phyloP scores from a whole-genome alignment of 2,888 invertebrate genomes.

The Brenthis ino region DNA sequence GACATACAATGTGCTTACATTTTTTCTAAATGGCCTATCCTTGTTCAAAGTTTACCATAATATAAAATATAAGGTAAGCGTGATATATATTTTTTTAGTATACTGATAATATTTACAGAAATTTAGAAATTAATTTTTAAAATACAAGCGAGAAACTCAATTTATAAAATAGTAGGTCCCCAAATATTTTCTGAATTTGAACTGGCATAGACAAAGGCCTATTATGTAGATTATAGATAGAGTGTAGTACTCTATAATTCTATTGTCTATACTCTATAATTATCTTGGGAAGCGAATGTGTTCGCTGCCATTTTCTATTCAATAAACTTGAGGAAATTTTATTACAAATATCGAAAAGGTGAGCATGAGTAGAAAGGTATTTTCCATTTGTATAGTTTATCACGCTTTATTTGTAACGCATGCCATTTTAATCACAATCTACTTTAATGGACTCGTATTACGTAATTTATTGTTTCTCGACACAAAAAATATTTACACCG shows the following conservation, averaged over 20 bases:
- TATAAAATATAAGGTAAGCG: too few species aligned
- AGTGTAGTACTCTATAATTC: not conserved
- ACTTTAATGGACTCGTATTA: constrained; percentile 64
- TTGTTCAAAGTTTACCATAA: too few species aligned
- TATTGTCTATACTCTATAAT: constrained; percentile 28
- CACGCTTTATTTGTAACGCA: constrained; percentile 56
- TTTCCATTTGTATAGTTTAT: constrained; percentile 47
- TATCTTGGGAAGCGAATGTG: constrained; percentile 60
- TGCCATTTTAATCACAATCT: constrained; percentile 52
- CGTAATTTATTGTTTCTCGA: constrained; percentile 78
- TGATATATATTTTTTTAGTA: too few species aligned
- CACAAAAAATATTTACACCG: constrained; percentile 65
- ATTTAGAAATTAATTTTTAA: too few species aligned
- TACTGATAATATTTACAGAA: too few species aligned
- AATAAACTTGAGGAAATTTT: constrained; percentile 55
- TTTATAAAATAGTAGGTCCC: too few species aligned
- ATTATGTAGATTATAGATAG: too few species aligned
- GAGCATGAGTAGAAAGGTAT: constrained; percentile 65
- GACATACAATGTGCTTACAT: too few species aligned
- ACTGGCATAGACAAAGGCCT: too few species aligned
- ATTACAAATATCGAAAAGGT: constrained; percentile 61
- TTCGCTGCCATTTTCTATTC: constrained; percentile 77
- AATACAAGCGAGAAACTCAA: too few species aligned
- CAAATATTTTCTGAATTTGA: too few species aligned
- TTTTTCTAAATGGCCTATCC: too few species aligned